phyloP scores from a whole-genome alignment of 1,140 invertebrate genomes.

The Drosophila eugracilis region DNA sequence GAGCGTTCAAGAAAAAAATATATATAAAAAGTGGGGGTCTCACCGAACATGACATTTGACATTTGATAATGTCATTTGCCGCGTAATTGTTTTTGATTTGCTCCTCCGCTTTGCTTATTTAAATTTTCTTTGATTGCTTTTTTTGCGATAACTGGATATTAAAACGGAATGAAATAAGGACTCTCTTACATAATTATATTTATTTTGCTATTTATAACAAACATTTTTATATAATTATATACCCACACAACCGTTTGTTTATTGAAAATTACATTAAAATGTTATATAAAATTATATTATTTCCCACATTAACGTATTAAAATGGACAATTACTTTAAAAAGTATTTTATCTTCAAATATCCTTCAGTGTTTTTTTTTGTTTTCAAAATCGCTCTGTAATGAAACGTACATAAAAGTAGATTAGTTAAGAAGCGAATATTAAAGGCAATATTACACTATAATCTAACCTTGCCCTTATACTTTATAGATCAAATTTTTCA shows the following conservation, averaged over 20 bases:
- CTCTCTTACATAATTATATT: not conserved
- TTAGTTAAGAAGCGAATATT: no score
- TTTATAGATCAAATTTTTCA: not conserved
- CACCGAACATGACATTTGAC: slow-evolving; percentile 78
- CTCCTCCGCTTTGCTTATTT: slow-evolving; percentile 50
- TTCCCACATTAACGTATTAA: not conserved
- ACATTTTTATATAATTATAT: not conserved
- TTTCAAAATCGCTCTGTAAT: not conserved
- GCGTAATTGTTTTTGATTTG: slow-evolving; percentile 83
- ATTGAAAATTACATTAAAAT: not conserved
- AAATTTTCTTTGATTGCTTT: slow-evolving; percentile 24
- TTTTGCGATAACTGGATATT: not conserved
- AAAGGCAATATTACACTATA: no score
- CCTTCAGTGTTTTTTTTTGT: not conserved
- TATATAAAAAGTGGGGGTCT: not conserved
- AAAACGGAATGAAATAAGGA: not conserved
- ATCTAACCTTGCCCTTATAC: not conserved
- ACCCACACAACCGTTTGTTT: not conserved
- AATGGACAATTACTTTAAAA: not conserved
- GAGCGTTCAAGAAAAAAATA: slow-evolving; percentile 23
- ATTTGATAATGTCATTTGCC: slow-evolving; percentile 83
- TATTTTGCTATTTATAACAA: no score
- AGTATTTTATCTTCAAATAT: not conserved
- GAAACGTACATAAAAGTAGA: not conserved
- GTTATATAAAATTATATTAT: not conserved